Percentiles rank a stretch among this genome's conserved stretches.
These are phyloP conservation scores for Seira sanloemensis DNA, from an alignment of 2,888 invertebrate genomes.

Conservation along the genomic window DNA sequence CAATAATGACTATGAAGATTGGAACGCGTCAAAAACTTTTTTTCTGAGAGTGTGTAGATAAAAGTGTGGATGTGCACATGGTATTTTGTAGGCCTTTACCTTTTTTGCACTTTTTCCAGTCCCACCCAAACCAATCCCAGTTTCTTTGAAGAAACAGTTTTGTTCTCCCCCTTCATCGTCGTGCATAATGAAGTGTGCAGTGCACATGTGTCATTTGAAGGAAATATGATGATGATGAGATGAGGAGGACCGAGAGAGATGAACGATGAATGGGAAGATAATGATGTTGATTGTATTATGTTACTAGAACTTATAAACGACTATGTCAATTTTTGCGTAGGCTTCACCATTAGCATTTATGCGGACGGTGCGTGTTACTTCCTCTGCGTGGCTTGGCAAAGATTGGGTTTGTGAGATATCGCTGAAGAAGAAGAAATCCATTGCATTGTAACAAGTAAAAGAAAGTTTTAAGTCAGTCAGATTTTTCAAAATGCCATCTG, in stretches of 20 bases:
- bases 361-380: too few relatives aligned
- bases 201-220: conserved; percentile 31
- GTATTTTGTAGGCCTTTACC: conserved; percentile 41
- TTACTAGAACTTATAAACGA: too few relatives aligned
- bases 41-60: background rate
- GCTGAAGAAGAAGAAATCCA: too few relatives aligned
- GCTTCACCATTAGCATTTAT: too few relatives aligned
- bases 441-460: too few relatives aligned
- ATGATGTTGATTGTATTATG: conserved; percentile 24
- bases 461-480: too few relatives aligned
- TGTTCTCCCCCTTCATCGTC: background rate
- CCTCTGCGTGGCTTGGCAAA: too few relatives aligned
- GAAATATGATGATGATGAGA: conserved; percentile 26
- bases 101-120: conserved; percentile 35
- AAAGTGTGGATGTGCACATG: background rate
- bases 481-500: too few relatives aligned
- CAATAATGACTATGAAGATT: background rate
- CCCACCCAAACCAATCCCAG: conserved; percentile 31
- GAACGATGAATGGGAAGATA: background rate
- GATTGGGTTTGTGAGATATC: too few relatives aligned
- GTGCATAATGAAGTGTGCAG: conserved; percentile 23
- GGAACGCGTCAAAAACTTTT: background rate
- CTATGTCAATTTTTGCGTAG: too few relatives aligned
- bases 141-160: conserved; percentile 29
- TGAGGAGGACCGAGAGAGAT: background rate